Evolutionary conservation across 2,113 vertebrate species (phyloP).

Genomic region (Callaeas wilsoni): DNA sequence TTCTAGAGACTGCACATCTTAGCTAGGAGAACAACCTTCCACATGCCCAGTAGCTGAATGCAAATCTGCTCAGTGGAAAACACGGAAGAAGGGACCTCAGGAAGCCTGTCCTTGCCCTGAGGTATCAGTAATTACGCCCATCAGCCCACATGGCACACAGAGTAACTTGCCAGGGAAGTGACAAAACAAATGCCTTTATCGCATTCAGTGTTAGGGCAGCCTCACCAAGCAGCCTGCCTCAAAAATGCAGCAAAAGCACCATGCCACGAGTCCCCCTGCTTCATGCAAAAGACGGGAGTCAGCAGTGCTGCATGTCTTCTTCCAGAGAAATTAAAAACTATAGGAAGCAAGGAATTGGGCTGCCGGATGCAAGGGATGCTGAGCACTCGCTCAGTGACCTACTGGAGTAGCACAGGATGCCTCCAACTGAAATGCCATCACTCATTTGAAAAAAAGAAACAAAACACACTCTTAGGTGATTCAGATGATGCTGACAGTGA

Average conservation of each 20-base stretch:
- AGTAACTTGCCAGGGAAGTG: background rate
- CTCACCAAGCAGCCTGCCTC: background rate
- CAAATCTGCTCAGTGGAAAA: background rate
- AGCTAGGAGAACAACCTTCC: background rate
- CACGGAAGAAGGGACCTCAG: background rate
- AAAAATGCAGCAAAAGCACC: background rate
- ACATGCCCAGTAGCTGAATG: background rate
- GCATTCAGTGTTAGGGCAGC: background rate
- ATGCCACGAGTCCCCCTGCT: background rate
- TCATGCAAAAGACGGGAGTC: background rate
- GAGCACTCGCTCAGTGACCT: background rate
- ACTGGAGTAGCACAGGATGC: background rate
- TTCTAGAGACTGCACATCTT: background rate
- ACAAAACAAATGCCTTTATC: background rate
- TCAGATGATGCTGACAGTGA: background rate
- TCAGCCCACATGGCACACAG: background rate
- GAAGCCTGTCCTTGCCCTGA: background rate
- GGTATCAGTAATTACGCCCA: background rate
- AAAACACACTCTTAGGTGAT: background rate
- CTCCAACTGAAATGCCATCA: background rate
- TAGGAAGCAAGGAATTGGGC: background rate
- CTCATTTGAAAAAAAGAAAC: background rate
- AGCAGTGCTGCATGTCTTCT: rapidly evolving
- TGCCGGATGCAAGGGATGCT: background rate
- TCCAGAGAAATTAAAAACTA: background rate